phyloP scores from a whole-genome alignment of 2,888 invertebrate species.

The Rhorus exstirpatorius region DNA sequence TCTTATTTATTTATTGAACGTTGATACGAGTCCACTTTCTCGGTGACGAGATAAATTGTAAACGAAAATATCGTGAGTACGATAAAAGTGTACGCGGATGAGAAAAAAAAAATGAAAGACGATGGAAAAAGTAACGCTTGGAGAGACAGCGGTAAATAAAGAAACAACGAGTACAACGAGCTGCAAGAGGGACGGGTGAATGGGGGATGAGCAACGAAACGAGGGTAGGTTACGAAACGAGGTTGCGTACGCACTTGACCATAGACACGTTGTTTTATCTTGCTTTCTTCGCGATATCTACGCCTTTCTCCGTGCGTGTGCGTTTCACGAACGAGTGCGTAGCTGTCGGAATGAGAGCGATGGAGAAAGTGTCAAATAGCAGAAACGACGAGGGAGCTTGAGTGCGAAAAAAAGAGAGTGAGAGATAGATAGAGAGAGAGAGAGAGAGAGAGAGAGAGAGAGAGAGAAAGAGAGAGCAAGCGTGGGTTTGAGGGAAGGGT shows the following conservation, averaged over 20 bases:
- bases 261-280: slow-evolving; percentile 41
- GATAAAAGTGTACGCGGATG: background rate
- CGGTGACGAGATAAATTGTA: background rate
- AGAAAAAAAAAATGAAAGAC: slow-evolving; percentile 21
- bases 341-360: slow-evolving; percentile 41
- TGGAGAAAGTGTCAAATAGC: slow-evolving; percentile 63
- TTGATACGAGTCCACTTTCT: too few relatives aligned
- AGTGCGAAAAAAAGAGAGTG: slow-evolving; percentile 53
- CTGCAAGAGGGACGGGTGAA: background rate
- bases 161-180: slow-evolving; percentile 43
- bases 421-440: slow-evolving; percentile 49
- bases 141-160: slow-evolving; percentile 27
- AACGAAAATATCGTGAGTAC: slow-evolving; percentile 18
- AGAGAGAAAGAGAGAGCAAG: slow-evolving; percentile 57
- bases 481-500: slow-evolving; percentile 41
- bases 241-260: slow-evolving; percentile 68
- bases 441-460: slow-evolving; percentile 24
- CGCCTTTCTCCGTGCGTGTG: slow-evolving; percentile 48
- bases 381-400: slow-evolving; percentile 28
- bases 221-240: slow-evolving; percentile 69
- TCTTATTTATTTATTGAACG: too few relatives aligned
- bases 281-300: slow-evolving; percentile 36
- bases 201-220: slow-evolving; percentile 49
- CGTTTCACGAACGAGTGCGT: slow-evolving; percentile 55
- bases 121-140: slow-evolving; percentile 30